These are phyloP conservation scores for Tyria jacobaeae DNA, from an alignment of 2,888 invertebrate genomes.

Conservation along the genomic window DNA sequence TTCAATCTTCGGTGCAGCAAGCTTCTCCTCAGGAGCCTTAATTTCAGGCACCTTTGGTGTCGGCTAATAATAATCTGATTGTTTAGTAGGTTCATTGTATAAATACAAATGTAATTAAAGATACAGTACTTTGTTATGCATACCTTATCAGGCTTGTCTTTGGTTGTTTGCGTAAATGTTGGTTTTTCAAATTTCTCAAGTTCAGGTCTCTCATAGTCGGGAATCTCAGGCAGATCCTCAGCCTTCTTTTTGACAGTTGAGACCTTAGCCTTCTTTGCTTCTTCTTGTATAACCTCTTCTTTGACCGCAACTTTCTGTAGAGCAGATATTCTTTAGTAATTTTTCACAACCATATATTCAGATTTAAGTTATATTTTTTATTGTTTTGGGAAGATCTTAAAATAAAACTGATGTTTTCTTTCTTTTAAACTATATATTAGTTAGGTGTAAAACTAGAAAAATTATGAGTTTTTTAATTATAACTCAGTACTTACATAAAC, in stretches of 20 bases:
- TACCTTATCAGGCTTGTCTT: constrained; percentile 76
- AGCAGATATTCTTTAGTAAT: constrained; percentile 21
- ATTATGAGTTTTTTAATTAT: too few species aligned
- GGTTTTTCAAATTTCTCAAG: constrained; percentile 89
- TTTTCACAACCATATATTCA: neutral
- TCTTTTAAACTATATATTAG: neutral
- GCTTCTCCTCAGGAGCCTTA: constrained; percentile 87
- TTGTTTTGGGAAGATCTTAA: neutral
- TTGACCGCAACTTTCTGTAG: constrained; percentile 82
- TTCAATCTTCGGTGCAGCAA: constrained; percentile 93
- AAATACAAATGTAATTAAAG: neutral
- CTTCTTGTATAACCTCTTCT: constrained; percentile 79
- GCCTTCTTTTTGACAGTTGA: constrained; percentile 84
- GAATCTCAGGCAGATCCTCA: constrained; percentile 87
- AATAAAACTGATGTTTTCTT: neutral
- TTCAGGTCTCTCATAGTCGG: constrained; percentile 92
- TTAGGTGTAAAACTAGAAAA: too few species aligned
- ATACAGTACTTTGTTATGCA: neutral
- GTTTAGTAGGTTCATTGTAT: constrained; percentile 1
- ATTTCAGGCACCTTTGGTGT: constrained; percentile 89
- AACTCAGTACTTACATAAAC: neutral
- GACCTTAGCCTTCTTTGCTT: constrained; percentile 81
- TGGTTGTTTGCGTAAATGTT: constrained; percentile 81
- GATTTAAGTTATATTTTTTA: neutral
- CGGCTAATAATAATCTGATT: constrained; percentile 49